Conservation (phyloP, 2,113 vertebrate species). For the Baryphthengus martii region DNA sequence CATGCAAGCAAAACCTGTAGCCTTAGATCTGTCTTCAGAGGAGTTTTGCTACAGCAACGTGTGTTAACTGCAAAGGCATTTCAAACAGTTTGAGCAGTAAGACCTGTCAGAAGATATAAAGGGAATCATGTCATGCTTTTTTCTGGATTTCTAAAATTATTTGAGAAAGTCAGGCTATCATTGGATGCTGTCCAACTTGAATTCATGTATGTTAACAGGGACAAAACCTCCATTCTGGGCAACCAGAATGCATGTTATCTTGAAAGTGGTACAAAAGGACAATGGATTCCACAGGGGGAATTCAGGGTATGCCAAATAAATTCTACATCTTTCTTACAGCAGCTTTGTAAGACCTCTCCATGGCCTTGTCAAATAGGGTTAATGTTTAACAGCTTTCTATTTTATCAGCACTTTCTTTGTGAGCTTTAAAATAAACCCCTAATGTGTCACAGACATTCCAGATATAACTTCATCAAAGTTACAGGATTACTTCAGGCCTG, state of each 20-base stretch:
- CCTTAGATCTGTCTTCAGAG: constrained; percentile 35
- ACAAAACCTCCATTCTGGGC: background rate
- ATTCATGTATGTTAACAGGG: background rate
- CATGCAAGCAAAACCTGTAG: constrained; percentile 46
- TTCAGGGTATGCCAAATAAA: background rate
- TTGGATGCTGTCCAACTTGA: constrained; percentile 18
- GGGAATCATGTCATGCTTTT: background rate
- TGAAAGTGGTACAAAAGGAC: constrained; percentile 8
- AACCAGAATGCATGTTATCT: background rate
- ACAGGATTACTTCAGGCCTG: background rate
- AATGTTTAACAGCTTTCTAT: constrained; percentile 21
- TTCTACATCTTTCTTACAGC: background rate
- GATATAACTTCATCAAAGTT: background rate
- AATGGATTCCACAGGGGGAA: constrained; percentile 4
- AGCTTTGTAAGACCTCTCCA: background rate
- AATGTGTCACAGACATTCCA: background rate
- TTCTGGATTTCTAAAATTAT: constrained; percentile 10
- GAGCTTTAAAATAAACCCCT: constrained; percentile 15
- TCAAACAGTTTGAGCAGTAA: constrained; percentile 15
- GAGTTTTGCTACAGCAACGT: background rate
- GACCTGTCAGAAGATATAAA: constrained; percentile 30
- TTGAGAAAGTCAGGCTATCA: constrained; percentile 13
- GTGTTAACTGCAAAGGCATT: background rate
- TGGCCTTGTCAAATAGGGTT: constrained; percentile 34
- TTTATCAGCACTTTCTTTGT: background rate